Base-by-base conservation (phyloP, 1,140 invertebrate species). In the Thereuonema tuberculata region DNA sequence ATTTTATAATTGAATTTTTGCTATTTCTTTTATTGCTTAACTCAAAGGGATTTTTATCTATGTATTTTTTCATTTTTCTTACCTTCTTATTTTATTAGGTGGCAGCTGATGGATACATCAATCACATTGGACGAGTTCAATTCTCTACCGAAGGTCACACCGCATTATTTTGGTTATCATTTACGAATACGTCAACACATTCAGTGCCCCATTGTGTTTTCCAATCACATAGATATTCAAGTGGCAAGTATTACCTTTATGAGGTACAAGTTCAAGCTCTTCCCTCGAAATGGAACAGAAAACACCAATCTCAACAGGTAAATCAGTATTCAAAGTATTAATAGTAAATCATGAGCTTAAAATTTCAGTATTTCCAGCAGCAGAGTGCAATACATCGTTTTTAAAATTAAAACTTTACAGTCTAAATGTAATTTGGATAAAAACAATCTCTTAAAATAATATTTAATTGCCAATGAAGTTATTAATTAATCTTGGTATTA, bases 41-140 rank as follows among this genome's bases (percentile, higher is more conserved):
- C 9, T 12, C n/a, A 48, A 9, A 9, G n/a, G 25, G 26, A 56
- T 56, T 48, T 37, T 26, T n/a, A 48, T 9, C 12, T 52, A 56
- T 48, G 55, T 37, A 37, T 37, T n/a, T 20, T 9, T 47, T 56
- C 5, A 56, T 43, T 20, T 56, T n/a, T n/a, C n/a, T n/a, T n/a
- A n/a, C n/a, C n/a, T n/a, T n/a, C n/a, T n/a, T n/a, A n/a, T 17
- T 47, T 47, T 25, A 5, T 5, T 31, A 76, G 73, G 64, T 80
- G 78, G 78, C 78, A 80, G 70, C 71, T 80, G 21, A 66, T 79
- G 57, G 72, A 75, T 61, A 70, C 69, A 59, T 75, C 76, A 3
- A 67, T 79, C 23, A 72, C 71, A 9, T 64, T 80, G 56, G 70
- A 75, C 2, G 71, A 78, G 50, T 80, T 80, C 67, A 76, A 78